Base-by-base conservation (phyloP, 2,113 vertebrate species). In the Nanorana parkeri region DNA sequence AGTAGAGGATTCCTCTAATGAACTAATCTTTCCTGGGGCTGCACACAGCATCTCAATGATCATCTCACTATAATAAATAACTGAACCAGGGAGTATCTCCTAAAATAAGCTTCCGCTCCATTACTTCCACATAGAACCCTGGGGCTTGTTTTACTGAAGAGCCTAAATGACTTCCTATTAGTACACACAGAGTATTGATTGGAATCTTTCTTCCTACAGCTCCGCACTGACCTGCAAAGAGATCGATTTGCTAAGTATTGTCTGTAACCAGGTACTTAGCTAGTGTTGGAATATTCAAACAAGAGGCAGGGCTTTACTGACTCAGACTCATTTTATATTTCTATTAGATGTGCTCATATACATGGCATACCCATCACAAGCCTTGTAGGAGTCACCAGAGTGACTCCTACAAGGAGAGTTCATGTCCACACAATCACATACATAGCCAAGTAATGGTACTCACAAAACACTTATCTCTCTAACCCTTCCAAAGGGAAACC, bases 81-180 rank as follows among this genome's bases (percentile, higher is more conserved):
- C 47, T 32, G 68, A 56, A 55, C 20, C 58, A 52, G 28, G 58
- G 51, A 55, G 55, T 41, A 65, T 19, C 28, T 66, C 29, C 19
- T 19, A 23, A 65, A 74, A 81, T 55, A 24, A 65, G 47, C 23
- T 36, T 66, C 68, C 28, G 68, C 47, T 73, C 80, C 68, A 81
- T 81, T 81, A 81, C 60, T 56, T 23, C 47, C 24, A 32, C 16
- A 66, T 5, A 5, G 8, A 54, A 41, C 69, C 71, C 58, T 26
- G 24, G 21, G 68, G 51, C 69, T 55, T 52, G 56, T 64, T 66
- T 74, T 81, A 74, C 20, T 81, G 61, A 56, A 17, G 69, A 74
- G 60, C 54, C 61, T 26, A 74, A 81, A 73, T 81, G 69, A 51
- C 71, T 73, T 55, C 36, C 79, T 74, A 74, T 56, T 74, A 81